A percentile compares a stretch with the other conserved stretches of the same genome.
These are phyloP conservation scores for Epirrita christyi DNA, from an alignment of 2,888 invertebrate species.

Conservation along the genomic window DNA sequence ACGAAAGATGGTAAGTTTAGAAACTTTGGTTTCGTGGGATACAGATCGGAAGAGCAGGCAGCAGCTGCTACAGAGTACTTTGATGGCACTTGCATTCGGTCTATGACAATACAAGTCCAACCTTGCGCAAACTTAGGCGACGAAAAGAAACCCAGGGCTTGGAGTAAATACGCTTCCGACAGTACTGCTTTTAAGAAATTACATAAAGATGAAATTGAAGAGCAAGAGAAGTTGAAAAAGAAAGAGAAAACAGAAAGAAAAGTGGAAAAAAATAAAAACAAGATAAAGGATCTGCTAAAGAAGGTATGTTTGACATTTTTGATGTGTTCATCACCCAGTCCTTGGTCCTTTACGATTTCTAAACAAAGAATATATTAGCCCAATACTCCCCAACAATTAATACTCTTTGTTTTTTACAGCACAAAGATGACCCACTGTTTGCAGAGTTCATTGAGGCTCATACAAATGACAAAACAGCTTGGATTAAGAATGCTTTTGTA, in stretches of 20 bases:
- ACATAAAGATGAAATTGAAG: conserved; percentile 67
- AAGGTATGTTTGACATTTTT: conserved; percentile 72
- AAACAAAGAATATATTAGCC: neutral
- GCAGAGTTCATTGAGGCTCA: conserved; percentile 95
- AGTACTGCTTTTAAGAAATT: conserved; percentile 87
- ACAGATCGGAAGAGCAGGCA: conserved; percentile 92
- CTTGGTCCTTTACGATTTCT: neutral
- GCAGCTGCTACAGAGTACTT: conserved; percentile 90
- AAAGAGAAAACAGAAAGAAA: conserved; percentile 60
- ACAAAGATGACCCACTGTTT: conserved; percentile 95
- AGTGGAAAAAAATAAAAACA: conserved; percentile 73
- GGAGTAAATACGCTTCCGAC: conserved; percentile 96
- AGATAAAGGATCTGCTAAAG: conserved; percentile 87
- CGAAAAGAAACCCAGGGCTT: conserved; percentile 92
- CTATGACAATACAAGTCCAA: conserved; percentile 92
- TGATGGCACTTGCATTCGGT: conserved; percentile 93
- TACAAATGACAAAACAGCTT: conserved; percentile 76
- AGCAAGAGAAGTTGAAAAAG: conserved; percentile 62
- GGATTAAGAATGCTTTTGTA: conserved; percentile 70
- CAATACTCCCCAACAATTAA: neutral
- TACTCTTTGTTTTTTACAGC: conserved; percentile 65
- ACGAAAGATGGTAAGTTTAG: conserved; percentile 96
- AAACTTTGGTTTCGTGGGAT: conserved; percentile 97
- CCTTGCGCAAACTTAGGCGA: conserved; percentile 88
- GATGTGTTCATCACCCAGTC: conserved; percentile 5